phyloP scores from a whole-genome alignment of 53 echinoderm and acorn worm genomes.

The Holothuria leucospilota region DNA sequence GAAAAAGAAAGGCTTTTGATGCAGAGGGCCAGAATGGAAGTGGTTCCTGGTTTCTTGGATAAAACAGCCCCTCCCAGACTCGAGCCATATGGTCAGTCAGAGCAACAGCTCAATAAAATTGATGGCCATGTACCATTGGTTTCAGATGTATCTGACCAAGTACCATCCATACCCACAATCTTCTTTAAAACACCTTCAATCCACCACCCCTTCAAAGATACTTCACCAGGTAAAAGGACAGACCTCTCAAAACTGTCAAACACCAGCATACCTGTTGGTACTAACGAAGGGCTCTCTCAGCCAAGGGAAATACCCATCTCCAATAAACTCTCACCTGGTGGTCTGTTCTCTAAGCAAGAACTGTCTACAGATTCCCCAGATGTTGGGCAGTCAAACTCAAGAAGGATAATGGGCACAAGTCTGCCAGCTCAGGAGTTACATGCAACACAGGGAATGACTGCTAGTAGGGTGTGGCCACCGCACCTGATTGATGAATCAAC shows the following conservation, averaged over 20 bases:
- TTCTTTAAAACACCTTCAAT: slow-evolving; percentile 14
- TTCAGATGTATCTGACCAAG: neutral
- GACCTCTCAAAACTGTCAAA: slow-evolving; percentile 20
- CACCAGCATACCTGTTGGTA: neutral
- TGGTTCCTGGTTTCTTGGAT: neutral
- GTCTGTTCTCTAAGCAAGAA: too few species aligned
- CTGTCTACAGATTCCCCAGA: neutral
- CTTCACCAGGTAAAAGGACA: too few species aligned
- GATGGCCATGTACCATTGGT: slow-evolving; percentile 12
- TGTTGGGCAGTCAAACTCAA: too few species aligned
- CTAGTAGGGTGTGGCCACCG: slow-evolving; percentile 68
- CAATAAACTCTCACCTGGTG: too few species aligned
- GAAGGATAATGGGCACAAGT: neutral
- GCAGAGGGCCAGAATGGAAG: neutral
- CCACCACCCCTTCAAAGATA: too few species aligned
- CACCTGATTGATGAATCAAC: slow-evolving; percentile 80
- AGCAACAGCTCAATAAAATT: slow-evolving; percentile 51
- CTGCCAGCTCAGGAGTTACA: neutral
- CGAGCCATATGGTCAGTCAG: slow-evolving; percentile 61
- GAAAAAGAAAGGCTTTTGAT: slow-evolving; percentile 5
- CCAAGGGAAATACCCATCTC: too few species aligned
- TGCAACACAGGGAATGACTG: slow-evolving; percentile 25
- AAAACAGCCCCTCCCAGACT: slow-evolving; percentile 32
- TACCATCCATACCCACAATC: neutral
- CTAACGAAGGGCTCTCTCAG: too few species aligned